Evolutionary conservation across 2,888 invertebrate genomes (phyloP).

Genomic region (Andrena flavipes): DNA sequence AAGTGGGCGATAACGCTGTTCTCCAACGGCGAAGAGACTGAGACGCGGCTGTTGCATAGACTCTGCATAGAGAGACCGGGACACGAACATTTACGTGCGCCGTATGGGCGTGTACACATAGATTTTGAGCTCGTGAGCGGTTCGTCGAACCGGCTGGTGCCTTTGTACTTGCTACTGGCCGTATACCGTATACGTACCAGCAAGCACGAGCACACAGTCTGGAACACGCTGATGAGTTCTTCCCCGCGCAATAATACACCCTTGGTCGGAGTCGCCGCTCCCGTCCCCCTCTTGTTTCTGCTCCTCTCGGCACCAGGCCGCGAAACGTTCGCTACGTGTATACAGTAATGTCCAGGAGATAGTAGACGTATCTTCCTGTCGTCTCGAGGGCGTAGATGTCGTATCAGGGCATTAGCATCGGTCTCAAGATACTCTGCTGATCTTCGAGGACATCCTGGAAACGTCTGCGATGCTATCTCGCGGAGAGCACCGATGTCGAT

Average conservation of each 20-base stretch:
- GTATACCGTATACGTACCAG: constrained; percentile 19
- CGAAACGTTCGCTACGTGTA: constrained; percentile 59
- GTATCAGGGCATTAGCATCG: constrained; percentile 73
- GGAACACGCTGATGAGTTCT: constrained; percentile 64
- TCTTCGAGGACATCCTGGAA: constrained; percentile 67
- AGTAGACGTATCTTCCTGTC: constrained; percentile 58
- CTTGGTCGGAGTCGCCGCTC: constrained; percentile 4
- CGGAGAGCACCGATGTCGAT: constrained; percentile 9
- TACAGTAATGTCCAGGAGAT: constrained; percentile 67
- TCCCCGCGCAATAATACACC: constrained; percentile 56
- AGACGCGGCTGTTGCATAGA: constrained; percentile 40
- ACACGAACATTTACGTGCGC: constrained; percentile 10
- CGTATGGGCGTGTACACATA: constrained; percentile 5
- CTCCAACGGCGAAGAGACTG: constrained; percentile 40
- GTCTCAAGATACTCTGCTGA: constrained; percentile 57
- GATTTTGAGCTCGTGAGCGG: constrained; percentile 36
- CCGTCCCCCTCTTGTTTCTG: constrained; percentile 15
- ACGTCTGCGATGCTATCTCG: constrained; percentile 56
- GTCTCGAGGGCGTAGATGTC: constrained; percentile 65
- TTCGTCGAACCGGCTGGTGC: constrained; percentile 33
- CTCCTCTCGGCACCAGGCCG: constrained; percentile 25
- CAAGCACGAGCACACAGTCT: constrained; percentile 29
- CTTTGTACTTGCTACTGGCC: constrained; percentile 18
- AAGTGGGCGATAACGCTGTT: constrained; percentile 67
- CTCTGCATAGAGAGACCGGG: constrained; percentile 3